Evolutionary conservation across 2,797 vertebrate genomes (phyloP).

Genomic region (Cetoscarus ocellatus): DNA sequence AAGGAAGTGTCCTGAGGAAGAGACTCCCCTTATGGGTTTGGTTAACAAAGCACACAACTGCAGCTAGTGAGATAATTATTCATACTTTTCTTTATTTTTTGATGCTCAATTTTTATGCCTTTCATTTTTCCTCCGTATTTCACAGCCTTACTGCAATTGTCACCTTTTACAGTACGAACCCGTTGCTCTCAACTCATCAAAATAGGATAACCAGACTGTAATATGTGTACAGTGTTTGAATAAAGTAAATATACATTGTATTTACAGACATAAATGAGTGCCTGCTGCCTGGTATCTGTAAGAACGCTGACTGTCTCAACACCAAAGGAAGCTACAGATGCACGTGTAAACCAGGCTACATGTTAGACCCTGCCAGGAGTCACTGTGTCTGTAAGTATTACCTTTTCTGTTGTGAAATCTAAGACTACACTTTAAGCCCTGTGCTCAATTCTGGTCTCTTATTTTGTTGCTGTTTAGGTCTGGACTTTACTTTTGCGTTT

Average conservation of each 20-base stretch:
- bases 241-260: conserved; percentile 39
- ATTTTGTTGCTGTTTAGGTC: not conserved
- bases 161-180: no score
- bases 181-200: no score
- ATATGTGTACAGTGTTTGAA: conserved; percentile 7
- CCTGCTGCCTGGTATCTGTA: conserved; percentile 81
- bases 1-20: conserved; percentile 46
- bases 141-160: conserved; percentile 52
- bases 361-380: conserved; percentile 82
- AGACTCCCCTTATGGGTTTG: conserved; percentile 22
- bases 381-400: conserved; percentile 84
- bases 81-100: no score
- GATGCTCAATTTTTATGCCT: conserved; percentile 12
- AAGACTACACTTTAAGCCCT: no score
- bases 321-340: conserved; percentile 86
- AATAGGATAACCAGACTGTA: conserved; percentile 15
- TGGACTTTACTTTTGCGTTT: no score
- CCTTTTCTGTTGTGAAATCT: not conserved
- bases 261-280: conserved; percentile 86
- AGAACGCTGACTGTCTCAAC: conserved; percentile 84
- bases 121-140: conserved; percentile 51
- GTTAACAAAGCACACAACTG: conserved; percentile 18
- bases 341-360: conserved; percentile 81
- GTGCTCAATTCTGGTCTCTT: no score
- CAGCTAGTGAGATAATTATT: not conserved